Evolutionary conservation across 2,888 invertebrate species (phyloP).

Genomic region (Notodonta dromedarius): DNA sequence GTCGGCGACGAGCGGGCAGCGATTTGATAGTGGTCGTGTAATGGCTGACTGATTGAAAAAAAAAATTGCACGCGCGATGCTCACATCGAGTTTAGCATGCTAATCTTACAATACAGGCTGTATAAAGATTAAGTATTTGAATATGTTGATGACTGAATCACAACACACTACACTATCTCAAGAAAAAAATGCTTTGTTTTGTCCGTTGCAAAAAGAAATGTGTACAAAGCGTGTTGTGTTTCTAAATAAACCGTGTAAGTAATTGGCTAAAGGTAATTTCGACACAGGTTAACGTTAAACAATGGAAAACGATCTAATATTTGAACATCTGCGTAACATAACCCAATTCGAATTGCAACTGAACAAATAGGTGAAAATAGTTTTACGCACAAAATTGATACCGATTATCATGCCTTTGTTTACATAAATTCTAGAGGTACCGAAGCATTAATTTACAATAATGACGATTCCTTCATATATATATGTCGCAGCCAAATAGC

Average conservation of each 20-base stretch:
- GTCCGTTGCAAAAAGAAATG: too few species aligned
- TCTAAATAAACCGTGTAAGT: not conserved
- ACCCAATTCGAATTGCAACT: not conserved
- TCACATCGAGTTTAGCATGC: constrained; percentile 2
- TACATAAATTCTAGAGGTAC: not conserved
- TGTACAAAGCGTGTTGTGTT: too few species aligned
- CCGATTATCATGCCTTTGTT: not conserved
- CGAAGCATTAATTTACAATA: too few species aligned
- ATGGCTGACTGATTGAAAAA: not conserved
- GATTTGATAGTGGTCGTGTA: constrained; percentile 19
- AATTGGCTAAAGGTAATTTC: not conserved
- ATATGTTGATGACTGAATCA: too few species aligned
- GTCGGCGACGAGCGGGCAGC: constrained; percentile 46
- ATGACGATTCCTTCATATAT: too few species aligned
- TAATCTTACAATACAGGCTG: not conserved
- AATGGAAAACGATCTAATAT: not conserved
- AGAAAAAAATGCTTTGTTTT: too few species aligned
- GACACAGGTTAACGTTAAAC: not conserved
- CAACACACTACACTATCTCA: too few species aligned
- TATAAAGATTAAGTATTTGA: not conserved
- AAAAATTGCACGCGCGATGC: constrained; percentile 2
- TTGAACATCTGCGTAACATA: not conserved
- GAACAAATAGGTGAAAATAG: constrained; percentile 1
- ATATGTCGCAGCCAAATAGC: too few species aligned
- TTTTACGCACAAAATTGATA: not conserved